Conservation (phyloP, 2,113 vertebrate species). For the Nyctereutes procyonoides region DNA sequence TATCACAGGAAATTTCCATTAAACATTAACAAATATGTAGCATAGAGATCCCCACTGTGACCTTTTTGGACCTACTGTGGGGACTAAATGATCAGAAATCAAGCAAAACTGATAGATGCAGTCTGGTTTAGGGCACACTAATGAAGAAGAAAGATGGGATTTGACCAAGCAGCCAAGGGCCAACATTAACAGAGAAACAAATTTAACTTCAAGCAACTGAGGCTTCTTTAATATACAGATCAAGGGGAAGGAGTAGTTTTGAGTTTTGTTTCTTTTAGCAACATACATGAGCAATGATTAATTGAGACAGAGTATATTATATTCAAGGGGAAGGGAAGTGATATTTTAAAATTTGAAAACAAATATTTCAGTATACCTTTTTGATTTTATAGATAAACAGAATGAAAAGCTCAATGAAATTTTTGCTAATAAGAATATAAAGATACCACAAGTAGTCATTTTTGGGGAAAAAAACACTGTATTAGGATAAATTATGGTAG, state of each 20-base stretch:
- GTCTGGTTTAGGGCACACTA: background rate
- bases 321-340: background rate
- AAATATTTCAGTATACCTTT: background rate
- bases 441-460: background rate
- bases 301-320: background rate
- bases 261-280: background rate
- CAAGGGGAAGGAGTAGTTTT: background rate
- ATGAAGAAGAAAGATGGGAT: conserved; percentile 3
- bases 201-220: conserved; percentile 5
- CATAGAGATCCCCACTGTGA: background rate
- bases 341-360: background rate
- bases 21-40: conserved; percentile 16
- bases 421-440: background rate
- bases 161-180: background rate
- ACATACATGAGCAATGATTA: background rate
- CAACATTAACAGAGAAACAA: conserved; percentile 27
- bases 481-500: conserved; percentile 18
- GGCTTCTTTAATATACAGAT: background rate
- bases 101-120: conserved; percentile 15
- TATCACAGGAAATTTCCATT: conserved; percentile 37
- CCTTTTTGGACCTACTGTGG: background rate
- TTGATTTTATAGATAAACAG: conserved; percentile 2
- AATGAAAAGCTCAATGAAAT: background rate
- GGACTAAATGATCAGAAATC: background rate
- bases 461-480: background rate